A percentile compares a stretch with the other conserved stretches of the same genome.
Evolutionary conservation across 2,113 vertebrate genomes (phyloP).

Genomic region (Mus spicilegus): DNA sequence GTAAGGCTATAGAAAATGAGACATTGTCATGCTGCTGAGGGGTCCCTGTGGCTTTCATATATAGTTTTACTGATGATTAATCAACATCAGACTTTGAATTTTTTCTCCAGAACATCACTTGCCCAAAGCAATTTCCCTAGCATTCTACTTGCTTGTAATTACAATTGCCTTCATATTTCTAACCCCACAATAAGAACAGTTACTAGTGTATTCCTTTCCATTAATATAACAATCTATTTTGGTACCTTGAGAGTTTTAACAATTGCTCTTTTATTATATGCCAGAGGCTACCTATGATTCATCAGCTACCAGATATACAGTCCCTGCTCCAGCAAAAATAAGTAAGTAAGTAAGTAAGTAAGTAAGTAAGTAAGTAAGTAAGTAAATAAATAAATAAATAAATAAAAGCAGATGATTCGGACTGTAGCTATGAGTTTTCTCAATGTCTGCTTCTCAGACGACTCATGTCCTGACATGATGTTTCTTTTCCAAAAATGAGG

Average conservation of each 20-base stretch:
- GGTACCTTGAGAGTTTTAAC: not conserved
- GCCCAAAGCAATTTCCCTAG: not conserved
- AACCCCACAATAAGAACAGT: not conserved
- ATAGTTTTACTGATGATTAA: conserved; percentile 7
- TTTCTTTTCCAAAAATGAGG: not conserved
- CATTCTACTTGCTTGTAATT: not conserved
- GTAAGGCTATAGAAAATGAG: not conserved
- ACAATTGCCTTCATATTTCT: not conserved
- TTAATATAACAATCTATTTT: not conserved
- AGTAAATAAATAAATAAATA: too few relatives aligned
- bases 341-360: too few relatives aligned
- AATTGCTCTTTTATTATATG: not conserved
- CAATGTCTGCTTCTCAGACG: not conserved
- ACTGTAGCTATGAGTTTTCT: not conserved
- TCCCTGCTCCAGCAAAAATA: not conserved
- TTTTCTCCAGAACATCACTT: not conserved
- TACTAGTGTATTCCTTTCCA: not conserved
- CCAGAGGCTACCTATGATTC: not conserved
- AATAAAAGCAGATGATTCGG: not conserved
- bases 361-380: too few relatives aligned
- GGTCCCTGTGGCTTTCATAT: not conserved
- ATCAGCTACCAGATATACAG: not conserved
- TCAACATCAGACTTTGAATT: not conserved
- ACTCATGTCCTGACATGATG: not conserved
- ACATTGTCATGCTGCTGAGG: not conserved